Evolutionary conservation across 2,797 vertebrate species (phyloP), one percentile per base, ranked within the genome.

Genomic region (Chiloscyllium punctatum): DNA sequence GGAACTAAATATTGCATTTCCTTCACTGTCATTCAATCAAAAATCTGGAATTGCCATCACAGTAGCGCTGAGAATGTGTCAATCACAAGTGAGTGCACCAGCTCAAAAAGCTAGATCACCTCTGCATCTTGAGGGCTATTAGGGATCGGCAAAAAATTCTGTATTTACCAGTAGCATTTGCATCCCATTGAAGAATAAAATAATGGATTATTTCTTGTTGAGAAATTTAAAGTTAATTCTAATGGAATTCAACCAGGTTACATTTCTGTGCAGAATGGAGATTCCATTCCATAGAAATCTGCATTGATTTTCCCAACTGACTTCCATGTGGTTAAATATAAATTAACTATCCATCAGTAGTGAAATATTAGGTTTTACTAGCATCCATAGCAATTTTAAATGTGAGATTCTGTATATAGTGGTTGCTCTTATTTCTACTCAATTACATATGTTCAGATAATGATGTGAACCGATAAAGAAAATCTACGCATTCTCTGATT

Each of bases 361-460:
- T 57, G 94, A 95, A 95, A 95, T 71, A 33, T 95, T 95, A 95
- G 71, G 95, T 77, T 95, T 57, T 77, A 95, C 77, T 74, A 77
- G 71, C 94, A 74, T 95, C 27, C 5, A 33, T 51, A 77, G 51
- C 1, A 74, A 53, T 57, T 77, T 48, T 95, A 95, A 48, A 74
- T 53, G 94, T 7, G 30, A 51, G 90, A 77, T 74, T n/a, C 21
- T 77, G 53, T 90, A 53, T 77, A 15, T 33, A 23, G 30, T 9
- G n/a, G 42, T 53, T 77, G 27, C 37, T 74, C 57, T n/a, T n/a
- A n/a, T n/a, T n/a, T n/a, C n/a, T n/a, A n/a, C n/a, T n/a, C n/a
- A n/a, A n/a, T n/a, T n/a, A n/a, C n/a, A n/a, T n/a, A n/a, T 74
- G 72, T 57, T 51, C 48, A 57, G 6, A 11, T 51, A 53, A 95